phyloP scores from a whole-genome alignment of 1,140 invertebrate genomes.

The Lutraria rhynchaena region DNA sequence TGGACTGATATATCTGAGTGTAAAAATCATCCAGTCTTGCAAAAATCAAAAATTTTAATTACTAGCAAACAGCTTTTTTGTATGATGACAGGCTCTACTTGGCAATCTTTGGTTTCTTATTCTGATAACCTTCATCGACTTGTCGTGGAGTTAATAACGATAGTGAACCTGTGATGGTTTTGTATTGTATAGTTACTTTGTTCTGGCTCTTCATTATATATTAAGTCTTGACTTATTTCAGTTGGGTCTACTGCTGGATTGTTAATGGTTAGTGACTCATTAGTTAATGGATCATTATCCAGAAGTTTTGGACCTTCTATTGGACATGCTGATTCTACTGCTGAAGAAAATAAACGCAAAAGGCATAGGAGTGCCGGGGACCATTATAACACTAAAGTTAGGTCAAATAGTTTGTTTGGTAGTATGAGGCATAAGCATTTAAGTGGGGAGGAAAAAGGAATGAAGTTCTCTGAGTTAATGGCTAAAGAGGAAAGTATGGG shows the following conservation, averaged over 20 bases:
- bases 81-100: too few species aligned
- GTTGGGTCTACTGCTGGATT: constrained; percentile 85
- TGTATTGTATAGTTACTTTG: too few species aligned
- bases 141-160: too few species aligned
- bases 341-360: constrained; percentile 65
- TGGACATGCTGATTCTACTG: background rate
- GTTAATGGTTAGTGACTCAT: constrained; percentile 82
- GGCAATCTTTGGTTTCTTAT: too few species aligned
- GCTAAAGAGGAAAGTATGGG: constrained; percentile 58
- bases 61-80: too few species aligned
- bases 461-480: constrained; percentile 66
- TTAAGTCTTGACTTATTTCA: constrained; percentile 62
- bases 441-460: constrained; percentile 63
- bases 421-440: constrained; percentile 70
- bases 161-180: too few species aligned
- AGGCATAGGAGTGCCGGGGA: constrained; percentile 79
- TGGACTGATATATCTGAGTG: too few species aligned
- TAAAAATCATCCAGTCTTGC: too few species aligned
- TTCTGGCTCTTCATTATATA: too few species aligned
- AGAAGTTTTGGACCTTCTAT: constrained; percentile 35
- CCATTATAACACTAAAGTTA: constrained; percentile 64
- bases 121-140: too few species aligned
- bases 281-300: constrained; percentile 44
- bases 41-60: too few species aligned
- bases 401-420: constrained; percentile 72